Base-by-base conservation (phyloP, 1,140 invertebrate genomes). In the Oppia nitens region DNA sequence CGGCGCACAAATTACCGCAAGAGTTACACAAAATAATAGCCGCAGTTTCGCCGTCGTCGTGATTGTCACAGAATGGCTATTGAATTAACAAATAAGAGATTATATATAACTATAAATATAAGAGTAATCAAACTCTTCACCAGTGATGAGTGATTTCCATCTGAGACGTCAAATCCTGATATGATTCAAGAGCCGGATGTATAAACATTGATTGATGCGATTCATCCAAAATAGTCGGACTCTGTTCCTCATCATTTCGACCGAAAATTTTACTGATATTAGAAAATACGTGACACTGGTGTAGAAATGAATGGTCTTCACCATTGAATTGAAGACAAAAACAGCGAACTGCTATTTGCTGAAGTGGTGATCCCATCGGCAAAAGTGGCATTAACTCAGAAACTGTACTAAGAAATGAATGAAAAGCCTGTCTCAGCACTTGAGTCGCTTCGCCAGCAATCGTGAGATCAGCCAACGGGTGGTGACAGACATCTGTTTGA, bases 181-280 rank as follows among this genome's bases (percentile, higher is more conserved):
- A 56, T 20, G n/a, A 1, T n/a, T 23, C n/a, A 47, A n/a, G 17
- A 40, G 14, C 21, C 2, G 6, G n/a, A 23, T 47, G 2, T 17
- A 3, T 47, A 6, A 6, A 40, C n/a, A n/a, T 1, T n/a, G 6
- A 49, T 49, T 24, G 48, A 12, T 50, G 47, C 14, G 47, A 17
- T 17, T 27, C 4, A 40, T 20, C 21, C 23, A 14, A 54, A 20
- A 55, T 3, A 11, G 17, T 57, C 25, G 12, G 17, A 32, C 27
- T 49, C 14, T 49, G 25, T 4, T 64, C 63, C 14, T 54, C 55
- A 53, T 81, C 82, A 3, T 87, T 87, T 62, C 88, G 82, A 0
- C 90, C 94, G 28, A 98, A 75, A 50, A 97, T 96, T 73, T 92
- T 89, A 65, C 89, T 93, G 53, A 96, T 92, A 68, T 95, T 94